Evolutionary conservation across 2,113 vertebrate species (phyloP).

Genomic region (Anarrhichthys ocellatus): DNA sequence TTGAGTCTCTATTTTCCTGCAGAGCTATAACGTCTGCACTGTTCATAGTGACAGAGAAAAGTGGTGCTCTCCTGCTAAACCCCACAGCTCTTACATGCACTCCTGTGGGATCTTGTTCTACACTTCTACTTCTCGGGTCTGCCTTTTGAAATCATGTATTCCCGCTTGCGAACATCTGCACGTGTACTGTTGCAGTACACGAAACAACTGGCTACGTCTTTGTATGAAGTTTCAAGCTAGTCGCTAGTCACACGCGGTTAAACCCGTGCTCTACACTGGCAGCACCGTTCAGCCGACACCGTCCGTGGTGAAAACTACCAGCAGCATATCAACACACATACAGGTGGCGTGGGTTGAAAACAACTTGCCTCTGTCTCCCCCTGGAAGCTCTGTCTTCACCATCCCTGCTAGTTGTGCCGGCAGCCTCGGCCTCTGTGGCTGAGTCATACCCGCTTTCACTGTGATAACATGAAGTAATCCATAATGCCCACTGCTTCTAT

Average conservation of each 20-base stretch:
- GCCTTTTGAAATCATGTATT: neutral
- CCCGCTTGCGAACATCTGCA: neutral
- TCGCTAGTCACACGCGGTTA: neutral
- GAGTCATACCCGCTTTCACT: slow-evolving; percentile 50
- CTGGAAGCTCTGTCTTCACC: slow-evolving; percentile 43
- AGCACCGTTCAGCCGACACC: neutral
- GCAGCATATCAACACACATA: neutral
- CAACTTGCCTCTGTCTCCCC: slow-evolving; percentile 24
- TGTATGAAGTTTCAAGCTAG: neutral
- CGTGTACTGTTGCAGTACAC: neutral
- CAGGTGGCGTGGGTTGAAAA: slow-evolving; percentile 17
- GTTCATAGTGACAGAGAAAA: neutral
- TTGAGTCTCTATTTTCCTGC: neutral
- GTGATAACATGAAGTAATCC: slow-evolving; percentile 26
- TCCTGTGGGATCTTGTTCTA: neutral
- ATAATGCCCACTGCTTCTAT: neutral
- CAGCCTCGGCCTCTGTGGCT: slow-evolving; percentile 29
- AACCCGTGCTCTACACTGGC: neutral
- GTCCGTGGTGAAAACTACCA: neutral
- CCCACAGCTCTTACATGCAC: neutral
- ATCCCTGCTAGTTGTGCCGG: neutral
- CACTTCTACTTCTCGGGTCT: neutral
- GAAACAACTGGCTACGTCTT: neutral
- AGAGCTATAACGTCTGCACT: neutral
- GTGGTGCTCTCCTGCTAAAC: neutral